Percentiles rank a stretch among this genome's conserved stretches.
These are phyloP conservation scores for Pentalonia nigronervosa DNA, from an alignment of 1,140 invertebrate genomes.

Conservation along the genomic window DNA sequence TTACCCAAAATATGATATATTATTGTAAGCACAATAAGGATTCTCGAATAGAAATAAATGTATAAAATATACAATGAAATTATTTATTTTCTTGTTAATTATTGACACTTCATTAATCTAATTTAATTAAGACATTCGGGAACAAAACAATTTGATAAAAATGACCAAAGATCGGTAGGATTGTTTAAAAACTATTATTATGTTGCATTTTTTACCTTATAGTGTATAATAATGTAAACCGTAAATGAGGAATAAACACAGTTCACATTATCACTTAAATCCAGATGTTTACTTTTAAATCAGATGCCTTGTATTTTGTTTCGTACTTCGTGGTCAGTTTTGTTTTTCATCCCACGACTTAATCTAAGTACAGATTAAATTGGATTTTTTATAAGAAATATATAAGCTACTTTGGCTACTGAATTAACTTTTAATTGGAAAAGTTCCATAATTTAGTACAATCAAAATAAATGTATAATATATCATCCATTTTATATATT, in stretches of 20 bases:
- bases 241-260: background rate
- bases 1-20: background rate
- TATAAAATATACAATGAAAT: too few relatives aligned
- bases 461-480: too few relatives aligned
- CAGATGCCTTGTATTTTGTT: background rate
- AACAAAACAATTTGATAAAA: too few relatives aligned
- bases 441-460: constrained; percentile 2
- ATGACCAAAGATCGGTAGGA: too few relatives aligned
- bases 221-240: too few relatives aligned
- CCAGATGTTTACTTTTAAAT: background rate
- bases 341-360: background rate
- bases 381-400: background rate
- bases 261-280: background rate
- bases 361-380: background rate
- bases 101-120: too few relatives aligned
- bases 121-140: too few relatives aligned
- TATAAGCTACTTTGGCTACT: background rate
- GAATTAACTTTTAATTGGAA: constrained; percentile 1
- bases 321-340: background rate
- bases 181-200: too few relatives aligned
- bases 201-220: too few relatives aligned
- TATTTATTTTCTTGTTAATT: too few relatives aligned
- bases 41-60: background rate
- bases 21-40: background rate
- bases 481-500: background rate